Evolutionary conservation across 2,888 invertebrate genomes (phyloP).

Genomic region (Augiades crinisus): DNA sequence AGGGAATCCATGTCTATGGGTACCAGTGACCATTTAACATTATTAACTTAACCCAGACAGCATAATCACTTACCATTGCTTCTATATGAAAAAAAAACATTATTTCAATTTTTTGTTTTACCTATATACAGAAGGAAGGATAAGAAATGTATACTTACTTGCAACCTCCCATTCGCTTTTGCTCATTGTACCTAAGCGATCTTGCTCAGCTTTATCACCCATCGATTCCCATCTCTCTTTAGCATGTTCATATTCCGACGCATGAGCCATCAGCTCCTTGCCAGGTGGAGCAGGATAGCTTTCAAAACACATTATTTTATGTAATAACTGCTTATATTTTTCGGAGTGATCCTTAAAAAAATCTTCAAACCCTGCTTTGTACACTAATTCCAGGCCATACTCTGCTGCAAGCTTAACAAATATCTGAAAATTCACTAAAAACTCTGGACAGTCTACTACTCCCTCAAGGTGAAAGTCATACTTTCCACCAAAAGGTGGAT

Average conservation of each 20-base stretch:
- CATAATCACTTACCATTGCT: too few relatives aligned
- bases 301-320: conserved; percentile 91
- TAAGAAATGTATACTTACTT: conserved; percentile 82
- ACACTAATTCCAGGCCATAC: conserved; percentile 86
- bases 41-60: too few relatives aligned
- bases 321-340: conserved; percentile 79
- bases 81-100: too few relatives aligned
- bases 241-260: conserved; percentile 88
- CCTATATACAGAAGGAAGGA: too few relatives aligned
- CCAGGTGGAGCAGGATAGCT: conserved; percentile 86
- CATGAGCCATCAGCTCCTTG: conserved; percentile 79
- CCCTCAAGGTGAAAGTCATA: conserved; percentile 98
- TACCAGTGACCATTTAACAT: too few relatives aligned
- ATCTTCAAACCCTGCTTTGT: conserved; percentile 88
- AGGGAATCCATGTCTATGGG: too few relatives aligned
- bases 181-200: conserved; percentile 90
- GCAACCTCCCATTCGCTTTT: conserved; percentile 96
- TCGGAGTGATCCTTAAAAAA: conserved; percentile 85
- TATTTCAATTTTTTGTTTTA: too few relatives aligned
- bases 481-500: conserved; percentile 96
- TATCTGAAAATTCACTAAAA: conserved; percentile 95
- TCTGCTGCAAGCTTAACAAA: conserved; percentile 87
- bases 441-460: conserved; percentile 99
- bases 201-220: conserved; percentile 55
- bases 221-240: conserved; percentile 76